Evolutionary conservation across 2,113 vertebrate genomes (phyloP).

Genomic region (Pelmatolapia mariae): DNA sequence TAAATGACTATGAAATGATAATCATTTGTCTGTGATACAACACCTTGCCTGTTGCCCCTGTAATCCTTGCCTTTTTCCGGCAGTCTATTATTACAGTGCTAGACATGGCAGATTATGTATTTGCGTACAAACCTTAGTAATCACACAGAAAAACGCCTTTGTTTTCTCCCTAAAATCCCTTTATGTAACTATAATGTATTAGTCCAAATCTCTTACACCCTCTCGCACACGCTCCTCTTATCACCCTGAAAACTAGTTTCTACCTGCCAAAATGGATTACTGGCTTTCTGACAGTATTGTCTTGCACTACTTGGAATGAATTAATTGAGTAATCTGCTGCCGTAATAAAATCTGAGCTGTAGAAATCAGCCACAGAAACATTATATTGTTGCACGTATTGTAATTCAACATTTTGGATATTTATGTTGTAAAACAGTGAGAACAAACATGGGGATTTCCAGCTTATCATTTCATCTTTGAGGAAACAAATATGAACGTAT

Average conservation of each 20-base stretch:
- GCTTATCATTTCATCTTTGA: not conserved
- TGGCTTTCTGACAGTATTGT: not conserved
- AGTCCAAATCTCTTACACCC: not conserved
- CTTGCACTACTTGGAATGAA: not conserved
- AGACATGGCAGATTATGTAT: conserved; percentile 7
- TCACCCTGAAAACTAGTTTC: not conserved
- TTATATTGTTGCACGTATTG: not conserved
- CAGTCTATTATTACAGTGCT: not conserved
- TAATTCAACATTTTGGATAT: not conserved
- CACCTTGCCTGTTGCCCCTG: not conserved
- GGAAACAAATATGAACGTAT: not conserved
- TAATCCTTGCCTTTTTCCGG: conserved; percentile 2
- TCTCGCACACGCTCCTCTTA: not conserved
- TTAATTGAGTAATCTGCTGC: conserved; percentile 5
- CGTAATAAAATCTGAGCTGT: not conserved
- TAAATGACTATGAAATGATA: not conserved
- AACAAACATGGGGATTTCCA: conserved; percentile 4
- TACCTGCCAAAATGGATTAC: conserved; percentile 20
- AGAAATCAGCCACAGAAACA: not conserved
- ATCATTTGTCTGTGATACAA: not conserved
- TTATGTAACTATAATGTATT: conserved; percentile 41
- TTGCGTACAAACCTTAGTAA: conserved; percentile 11
- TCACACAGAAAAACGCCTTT: conserved; percentile 22
- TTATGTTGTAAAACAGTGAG: not conserved
- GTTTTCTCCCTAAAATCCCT: conserved; percentile 18